A percentile compares a stretch with the other conserved stretches of the same genome.
Evolutionary conservation across 2,113 vertebrate species (phyloP).

Genomic region (Bubo blakistoni): DNA sequence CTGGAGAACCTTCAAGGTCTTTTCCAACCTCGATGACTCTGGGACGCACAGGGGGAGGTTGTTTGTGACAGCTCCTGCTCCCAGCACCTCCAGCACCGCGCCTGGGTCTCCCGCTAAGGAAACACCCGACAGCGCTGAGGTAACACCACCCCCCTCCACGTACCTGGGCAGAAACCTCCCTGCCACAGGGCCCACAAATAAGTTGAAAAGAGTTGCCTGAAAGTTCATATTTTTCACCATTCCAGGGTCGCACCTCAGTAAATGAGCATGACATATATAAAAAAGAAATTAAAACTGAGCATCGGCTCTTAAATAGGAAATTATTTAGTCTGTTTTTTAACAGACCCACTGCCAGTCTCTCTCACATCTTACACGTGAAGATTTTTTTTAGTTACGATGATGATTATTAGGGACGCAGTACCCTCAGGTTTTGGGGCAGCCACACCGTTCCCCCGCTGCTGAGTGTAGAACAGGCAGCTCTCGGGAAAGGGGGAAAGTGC

Average conservation of each 20-base stretch:
- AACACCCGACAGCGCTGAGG: neutral
- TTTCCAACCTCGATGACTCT: no score
- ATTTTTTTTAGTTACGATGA: no score
- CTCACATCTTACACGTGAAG: no score
- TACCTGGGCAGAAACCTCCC: neutral
- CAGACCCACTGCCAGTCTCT: neutral
- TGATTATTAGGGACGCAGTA: neutral
- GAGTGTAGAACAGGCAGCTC: neutral
- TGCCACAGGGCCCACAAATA: neutral
- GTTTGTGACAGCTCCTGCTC: neutral
- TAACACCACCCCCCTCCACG: fast-evolving
- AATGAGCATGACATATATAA: neutral
- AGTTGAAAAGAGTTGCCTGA: neutral
- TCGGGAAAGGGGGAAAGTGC: neutral
- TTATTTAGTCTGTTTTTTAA: neutral
- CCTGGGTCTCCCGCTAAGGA: no score
- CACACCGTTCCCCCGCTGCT: neutral
- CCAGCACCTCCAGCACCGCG: neutral
- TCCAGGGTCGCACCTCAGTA: neutral
- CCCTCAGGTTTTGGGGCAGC: neutral
- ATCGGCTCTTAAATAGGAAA: neutral
- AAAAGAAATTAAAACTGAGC: neutral
- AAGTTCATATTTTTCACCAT: neutral
- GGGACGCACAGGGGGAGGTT: neutral
- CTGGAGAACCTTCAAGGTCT: no score